Evolutionary conservation across 2,888 invertebrate genomes (phyloP), one percentile per base, ranked within the genome.

Genomic region (Acleris cristana): DNA sequence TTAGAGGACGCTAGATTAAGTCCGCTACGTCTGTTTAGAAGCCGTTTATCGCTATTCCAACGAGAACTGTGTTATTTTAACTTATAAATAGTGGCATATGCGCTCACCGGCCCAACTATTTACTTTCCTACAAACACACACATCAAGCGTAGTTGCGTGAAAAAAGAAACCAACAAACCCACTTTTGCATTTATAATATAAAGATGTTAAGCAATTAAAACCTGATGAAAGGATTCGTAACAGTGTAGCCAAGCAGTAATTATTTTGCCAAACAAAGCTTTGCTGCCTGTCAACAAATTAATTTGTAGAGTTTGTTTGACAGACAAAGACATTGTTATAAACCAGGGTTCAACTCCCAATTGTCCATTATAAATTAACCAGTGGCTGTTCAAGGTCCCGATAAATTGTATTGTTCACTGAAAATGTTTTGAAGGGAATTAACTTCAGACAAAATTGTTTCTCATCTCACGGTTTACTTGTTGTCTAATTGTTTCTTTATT

Each of bases 391-490:
- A 58, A 53, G 45, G 57, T 7, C 58, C 7, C n/a, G n/a, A 30
- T 48, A 45, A 64, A 48, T 58, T 44, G 53, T 53, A 34, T 64
- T 64, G 58, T 53, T 53, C 48, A 30, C 19, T 16, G 12, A 26
- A 64, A 64, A 21, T 40, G 52, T 64, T 58, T 53, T 52, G 45
- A 64, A 64, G 34, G 30, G 26, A 64, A 53, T 64, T 44, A 23
- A 64, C 45, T 48, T 64, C 52, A 12, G 16, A 21, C 7, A 21
- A 14, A 58, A 53, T 57, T 57, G 56, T 64, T 48, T 51, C 45
- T 48, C 30, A 45, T 30, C 58, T 30, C n/a, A 12, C 44, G 53
- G 10, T 44, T 53, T 61, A 52, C 18, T 59, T 12, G 23, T 52
- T 64, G 44, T 57, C 18, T 19, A 7, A 44, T 53, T 52, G 44